Percentiles rank a stretch among this genome's conserved stretches.
These are phyloP conservation scores for Agrochola lychnidis DNA, from an alignment of 2,888 invertebrate species.

Conservation along the genomic window DNA sequence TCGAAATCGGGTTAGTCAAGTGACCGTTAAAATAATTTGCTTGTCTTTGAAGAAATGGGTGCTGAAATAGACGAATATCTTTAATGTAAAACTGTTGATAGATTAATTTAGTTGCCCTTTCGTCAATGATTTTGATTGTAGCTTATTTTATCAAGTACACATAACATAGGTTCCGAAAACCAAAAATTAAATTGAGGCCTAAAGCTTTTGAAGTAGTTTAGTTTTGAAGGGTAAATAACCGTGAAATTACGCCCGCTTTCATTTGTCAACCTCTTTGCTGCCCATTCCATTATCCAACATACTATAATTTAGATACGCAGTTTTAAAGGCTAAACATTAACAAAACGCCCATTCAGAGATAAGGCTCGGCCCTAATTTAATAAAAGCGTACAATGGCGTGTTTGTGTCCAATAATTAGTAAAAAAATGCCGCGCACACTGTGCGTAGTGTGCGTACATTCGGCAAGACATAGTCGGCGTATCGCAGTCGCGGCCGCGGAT, in stretches of 20 bases:
- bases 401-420: slow-evolving; percentile 63
- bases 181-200: not conserved
- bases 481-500: slow-evolving; percentile 31
- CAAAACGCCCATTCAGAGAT: slow-evolving; percentile 44
- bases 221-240: slow-evolving; percentile 12
- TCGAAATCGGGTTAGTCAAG: slow-evolving; percentile 1
- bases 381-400: slow-evolving; percentile 66
- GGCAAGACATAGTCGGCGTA: slow-evolving; percentile 50
- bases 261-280: slow-evolving; percentile 10
- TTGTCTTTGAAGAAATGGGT: not conserved
- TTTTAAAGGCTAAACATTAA: slow-evolving; percentile 36
- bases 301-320: slow-evolving; percentile 36
- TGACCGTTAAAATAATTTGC: slow-evolving; percentile 21
- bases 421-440: slow-evolving; percentile 52
- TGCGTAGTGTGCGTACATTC: slow-evolving; percentile 34
- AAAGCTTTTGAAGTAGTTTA: too few relatives aligned
- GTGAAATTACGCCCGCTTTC: not conserved
- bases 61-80: not conserved
- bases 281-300: not conserved
- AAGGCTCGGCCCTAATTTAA: slow-evolving; percentile 61
- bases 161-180: not conserved
- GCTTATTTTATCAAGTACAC: not conserved
- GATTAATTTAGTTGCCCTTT: not conserved
- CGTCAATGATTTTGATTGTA: not conserved
- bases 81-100: not conserved